These are phyloP conservation scores for Cassiopea xamachana DNA, from an alignment of 30 jellyfish, hydroid and myxozoan genomes.

Conservation along the genomic window DNA sequence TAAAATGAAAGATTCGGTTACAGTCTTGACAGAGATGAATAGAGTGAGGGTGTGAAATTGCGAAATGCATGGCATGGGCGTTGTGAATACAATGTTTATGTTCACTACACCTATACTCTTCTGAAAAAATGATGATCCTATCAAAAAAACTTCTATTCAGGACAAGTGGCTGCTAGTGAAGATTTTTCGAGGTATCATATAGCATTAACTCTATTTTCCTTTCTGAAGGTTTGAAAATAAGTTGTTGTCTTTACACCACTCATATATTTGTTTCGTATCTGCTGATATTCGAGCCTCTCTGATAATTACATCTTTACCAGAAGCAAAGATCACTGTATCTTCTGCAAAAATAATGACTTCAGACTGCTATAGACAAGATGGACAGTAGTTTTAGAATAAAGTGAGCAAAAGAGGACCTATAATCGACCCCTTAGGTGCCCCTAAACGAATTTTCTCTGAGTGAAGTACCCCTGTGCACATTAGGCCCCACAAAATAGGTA, in stretches of 20 bases:
- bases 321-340: not conserved
- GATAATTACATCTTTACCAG: not conserved
- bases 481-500: not conserved
- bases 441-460: not conserved
- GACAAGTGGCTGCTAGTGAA: not conserved
- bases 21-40: too few relatives aligned
- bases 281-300: not conserved
- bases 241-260: not conserved
- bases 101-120: not conserved
- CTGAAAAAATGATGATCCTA: not conserved
- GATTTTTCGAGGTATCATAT: not conserved
- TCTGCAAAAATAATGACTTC: not conserved
- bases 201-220: not conserved
- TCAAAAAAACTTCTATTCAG: not conserved
- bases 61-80: not conserved
- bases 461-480: not conserved
- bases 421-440: not conserved
- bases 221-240: not conserved
- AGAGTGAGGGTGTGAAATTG: not conserved
- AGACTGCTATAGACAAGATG: not conserved
- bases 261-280: not conserved
- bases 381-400: not conserved
- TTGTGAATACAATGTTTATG: not conserved
- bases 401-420: not conserved
- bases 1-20: too few relatives aligned